phyloP scores from a whole-genome alignment of 2,888 invertebrate genomes.

The Dione juno region DNA sequence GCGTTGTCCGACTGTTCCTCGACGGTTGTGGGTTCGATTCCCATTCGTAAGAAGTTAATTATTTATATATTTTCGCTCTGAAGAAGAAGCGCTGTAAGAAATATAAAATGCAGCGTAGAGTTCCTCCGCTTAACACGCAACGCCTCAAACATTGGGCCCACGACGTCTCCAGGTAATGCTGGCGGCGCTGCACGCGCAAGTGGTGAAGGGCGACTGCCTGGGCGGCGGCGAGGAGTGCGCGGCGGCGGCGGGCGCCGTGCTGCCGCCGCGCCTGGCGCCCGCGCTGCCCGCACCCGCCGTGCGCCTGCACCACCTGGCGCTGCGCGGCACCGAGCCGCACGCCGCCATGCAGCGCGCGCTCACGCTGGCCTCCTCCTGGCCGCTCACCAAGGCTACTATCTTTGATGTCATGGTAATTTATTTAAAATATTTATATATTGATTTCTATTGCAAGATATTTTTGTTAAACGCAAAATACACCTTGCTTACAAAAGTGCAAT shows the following conservation, averaged over 20 bases:
- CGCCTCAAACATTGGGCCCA: no score
- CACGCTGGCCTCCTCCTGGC: constrained; percentile 96
- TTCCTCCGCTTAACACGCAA: no score
- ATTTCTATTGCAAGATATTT: no score
- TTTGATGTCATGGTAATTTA: constrained; percentile 95
- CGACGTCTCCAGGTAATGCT: constrained; percentile 96
- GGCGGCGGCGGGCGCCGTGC: constrained; percentile 89
- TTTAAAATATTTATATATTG: no score
- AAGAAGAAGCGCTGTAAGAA: no score
- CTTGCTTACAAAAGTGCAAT: no score
- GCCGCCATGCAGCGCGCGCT: constrained; percentile 96
- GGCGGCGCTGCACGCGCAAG: constrained; percentile 95
- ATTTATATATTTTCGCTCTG: no score
- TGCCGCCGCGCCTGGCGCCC: constrained; percentile 92
- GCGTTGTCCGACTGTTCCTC: no score
- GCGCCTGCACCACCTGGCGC: constrained; percentile 94
- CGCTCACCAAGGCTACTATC: constrained; percentile 95
- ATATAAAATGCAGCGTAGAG: no score
- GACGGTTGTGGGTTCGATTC: no score
- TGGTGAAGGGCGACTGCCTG: constrained; percentile 93
- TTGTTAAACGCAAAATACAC: no score
- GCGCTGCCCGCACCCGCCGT: constrained; percentile 93
- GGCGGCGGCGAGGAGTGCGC: constrained; percentile 86
- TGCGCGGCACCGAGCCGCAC: constrained; percentile 92
- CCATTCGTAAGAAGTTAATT: no score